phyloP scores from a whole-genome alignment of 1,140 invertebrate species.

The Bradysia coprophila region DNA sequence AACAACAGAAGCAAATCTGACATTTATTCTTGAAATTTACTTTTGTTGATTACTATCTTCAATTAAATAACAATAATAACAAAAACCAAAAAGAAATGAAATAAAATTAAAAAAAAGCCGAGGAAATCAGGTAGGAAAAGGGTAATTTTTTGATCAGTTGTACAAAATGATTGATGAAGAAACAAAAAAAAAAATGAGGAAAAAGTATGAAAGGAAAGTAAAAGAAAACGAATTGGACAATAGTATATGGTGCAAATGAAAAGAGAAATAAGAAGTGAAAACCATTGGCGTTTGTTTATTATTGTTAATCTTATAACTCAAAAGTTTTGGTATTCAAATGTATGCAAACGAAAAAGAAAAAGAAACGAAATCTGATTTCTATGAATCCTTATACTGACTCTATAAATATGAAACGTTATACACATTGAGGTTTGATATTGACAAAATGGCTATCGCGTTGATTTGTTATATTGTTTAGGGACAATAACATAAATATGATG shows the following conservation, averaged over 20 bases:
- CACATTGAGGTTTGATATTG: background rate
- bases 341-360: background rate
- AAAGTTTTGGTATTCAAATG: constrained; percentile 2
- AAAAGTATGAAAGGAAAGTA: background rate
- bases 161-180: background rate
- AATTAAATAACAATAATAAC: background rate
- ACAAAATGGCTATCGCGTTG: background rate
- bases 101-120: background rate
- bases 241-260: background rate
- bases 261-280: background rate
- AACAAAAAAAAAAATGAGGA: background rate
- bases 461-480: too few relatives aligned
- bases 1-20: background rate
- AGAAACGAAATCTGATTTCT: too few relatives aligned
- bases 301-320: background rate
- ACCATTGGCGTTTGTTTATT: background rate
- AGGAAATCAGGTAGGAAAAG: background rate
- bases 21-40: too few relatives aligned
- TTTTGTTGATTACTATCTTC: background rate
- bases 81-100: too few relatives aligned
- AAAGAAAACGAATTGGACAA: background rate
- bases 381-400: too few relatives aligned
- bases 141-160: background rate
- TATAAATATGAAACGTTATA: background rate
- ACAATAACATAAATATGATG: too few relatives aligned